Evolutionary conservation across 2,113 vertebrate species (phyloP), one percentile per base, ranked within the genome.

Genomic region (Callipepla californica): DNA sequence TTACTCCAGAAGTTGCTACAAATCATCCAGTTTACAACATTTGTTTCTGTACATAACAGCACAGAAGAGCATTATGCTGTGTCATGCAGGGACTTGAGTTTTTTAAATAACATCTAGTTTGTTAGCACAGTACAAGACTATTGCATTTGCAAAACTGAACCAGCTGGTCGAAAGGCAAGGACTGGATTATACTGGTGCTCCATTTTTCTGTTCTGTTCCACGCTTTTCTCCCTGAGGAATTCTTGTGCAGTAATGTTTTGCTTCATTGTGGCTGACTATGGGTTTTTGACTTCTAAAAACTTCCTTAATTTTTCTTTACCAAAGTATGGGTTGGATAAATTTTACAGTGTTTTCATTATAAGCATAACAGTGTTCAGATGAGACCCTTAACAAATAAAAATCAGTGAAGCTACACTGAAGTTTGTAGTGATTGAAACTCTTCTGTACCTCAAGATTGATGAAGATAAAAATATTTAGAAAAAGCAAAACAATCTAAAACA

Each of bases 141-240:
- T 45, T 70, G 51, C 58, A 53, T 57, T 66, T 85, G 84, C 62
- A 76, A 87, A 90, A 80, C 28, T n/a, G 63, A 91, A 77, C 47
- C 75, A 93, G 59, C 63, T 93, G 66, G 40, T 91, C 45, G 80
- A 65, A 90, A 90, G 36, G 10, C 25, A 77, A 76, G 80, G 23
- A 38, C 50, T 57, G 55, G 38, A 77, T 92, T 89, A 53, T 57
- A 77, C 6, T 44, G 45, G 14, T 67, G 25, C 0, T 4, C 17
- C 4, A 12, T 50, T 90, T 30, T 25, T 15, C 28, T 80, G 0
- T 68, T 83, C 55, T 83, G 7, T 65, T 87, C 7, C 12, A 3
- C 8, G 73, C 6, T 58, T 32, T 47, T 78, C 34, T 85, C 22
- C 25, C 58, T 77, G 74, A 68, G 38, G 40, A 89, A 75, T 62